Conservation (phyloP, 2,113 vertebrate genomes). For the Pseudolaguvia tuberculata region DNA sequence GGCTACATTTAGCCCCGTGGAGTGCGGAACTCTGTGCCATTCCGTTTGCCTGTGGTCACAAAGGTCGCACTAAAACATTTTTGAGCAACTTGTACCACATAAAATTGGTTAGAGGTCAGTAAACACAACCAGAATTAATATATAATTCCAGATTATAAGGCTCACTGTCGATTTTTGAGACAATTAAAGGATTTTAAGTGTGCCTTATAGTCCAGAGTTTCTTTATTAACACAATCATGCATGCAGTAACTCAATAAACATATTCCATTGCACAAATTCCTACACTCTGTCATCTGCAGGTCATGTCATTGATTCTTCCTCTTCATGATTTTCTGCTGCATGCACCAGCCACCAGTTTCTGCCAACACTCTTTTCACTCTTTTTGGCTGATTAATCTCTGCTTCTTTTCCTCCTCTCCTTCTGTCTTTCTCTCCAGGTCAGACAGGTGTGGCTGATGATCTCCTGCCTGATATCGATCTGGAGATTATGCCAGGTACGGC, state of each 20-base stretch:
- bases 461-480: constrained; percentile 95
- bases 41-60: too few relatives aligned
- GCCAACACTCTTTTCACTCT: constrained; percentile 25
- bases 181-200: too few relatives aligned
- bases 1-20: too few relatives aligned
- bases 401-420: constrained; percentile 32
- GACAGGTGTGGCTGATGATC: constrained; percentile 90
- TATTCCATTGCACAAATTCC: neutral
- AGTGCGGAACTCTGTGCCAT: too few relatives aligned
- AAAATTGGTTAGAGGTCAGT: too few relatives aligned
- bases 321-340: constrained; percentile 53
- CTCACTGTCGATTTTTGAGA: too few relatives aligned
- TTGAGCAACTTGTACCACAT: too few relatives aligned
- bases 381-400: constrained; percentile 25
- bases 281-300: constrained; percentile 8
- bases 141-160: too few relatives aligned
- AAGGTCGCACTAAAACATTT: too few relatives aligned
- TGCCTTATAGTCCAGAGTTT: too few relatives aligned
- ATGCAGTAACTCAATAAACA: neutral
- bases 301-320: constrained; percentile 20
- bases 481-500: constrained; percentile 97
- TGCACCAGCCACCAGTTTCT: constrained; percentile 34
- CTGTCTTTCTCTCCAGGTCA: constrained; percentile 81
- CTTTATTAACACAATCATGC: constrained; percentile 14
- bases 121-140: too few relatives aligned